Base-by-base conservation (phyloP, 2,797 vertebrate genomes). In the Rhinophrynus dorsalis region DNA sequence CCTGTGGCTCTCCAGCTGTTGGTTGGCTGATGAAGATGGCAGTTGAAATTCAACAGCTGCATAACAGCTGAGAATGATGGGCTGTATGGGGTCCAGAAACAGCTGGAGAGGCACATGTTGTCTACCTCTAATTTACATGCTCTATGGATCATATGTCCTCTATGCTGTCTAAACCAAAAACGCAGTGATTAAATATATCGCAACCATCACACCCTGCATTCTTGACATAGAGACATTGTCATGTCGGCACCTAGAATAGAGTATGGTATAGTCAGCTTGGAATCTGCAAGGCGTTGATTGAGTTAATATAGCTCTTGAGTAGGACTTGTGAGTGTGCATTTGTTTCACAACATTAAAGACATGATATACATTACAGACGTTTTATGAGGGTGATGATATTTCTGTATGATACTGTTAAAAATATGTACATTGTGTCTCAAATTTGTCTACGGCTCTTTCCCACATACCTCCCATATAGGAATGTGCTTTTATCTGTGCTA, bases 151-250 rank as follows among this genome's bases (percentile, higher is more conserved):
- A 26, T 12, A 50, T 85, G 52, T 80, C 79, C 37, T 64, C 58
- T 71, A 72, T 74, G 69, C 21, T 66, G 66, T 76, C 80, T 79
- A 78, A 75, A 82, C 77, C 75, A 75, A 82, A 81, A 77, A 76
- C 72, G 11, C 30, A 26, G 54, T 12, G 67, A 79, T 80, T 86
- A 82, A 83, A 83, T 80, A 79, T 80, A 80, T 81, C 80, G 47
- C 77, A 74, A 67, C 56, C 72, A 58, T 78, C 75, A 80, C 82
- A 75, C 73, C 77, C n/a, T 2, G 65, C 76, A 73, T 85, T 76
- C 61, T 76, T 84, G 74, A 78, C 80, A 83, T 84, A 27, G 65
- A 74, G 54, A 68, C 61, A 60, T 68, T 77, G 75, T 81, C 77
- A 80, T 77, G 78, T 79, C 32, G 74, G 17, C 73, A 45, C 75